A percentile compares a stretch with the other conserved stretches of the same genome.
Conservation (phyloP, 1,140 invertebrate genomes). For the Laodelphax striatellus region DNA sequence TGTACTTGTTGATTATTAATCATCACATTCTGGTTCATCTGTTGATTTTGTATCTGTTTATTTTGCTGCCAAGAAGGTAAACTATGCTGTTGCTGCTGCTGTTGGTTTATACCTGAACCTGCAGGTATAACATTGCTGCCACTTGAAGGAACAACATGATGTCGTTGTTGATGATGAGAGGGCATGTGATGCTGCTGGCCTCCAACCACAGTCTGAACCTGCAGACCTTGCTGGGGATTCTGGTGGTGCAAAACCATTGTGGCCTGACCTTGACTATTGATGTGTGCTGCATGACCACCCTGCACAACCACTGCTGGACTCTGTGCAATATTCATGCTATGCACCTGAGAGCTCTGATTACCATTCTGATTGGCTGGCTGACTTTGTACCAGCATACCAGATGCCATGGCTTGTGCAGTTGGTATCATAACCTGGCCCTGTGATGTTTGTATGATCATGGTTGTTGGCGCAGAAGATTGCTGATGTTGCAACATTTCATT, state of each 20-base stretch:
- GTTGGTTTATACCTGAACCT: conserved; percentile 22
- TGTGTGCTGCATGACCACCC: neutral
- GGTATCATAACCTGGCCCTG: conserved; percentile 11
- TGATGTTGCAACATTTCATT: conserved; percentile 8
- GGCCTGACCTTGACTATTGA: neutral
- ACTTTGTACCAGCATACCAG: conserved; percentile 6
- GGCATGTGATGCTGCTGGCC: conserved; percentile 3
- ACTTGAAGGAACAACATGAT: conserved; percentile 5
- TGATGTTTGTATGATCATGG: conserved; percentile 10
- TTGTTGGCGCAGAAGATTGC: neutral
- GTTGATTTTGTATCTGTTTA: conserved; percentile 28
- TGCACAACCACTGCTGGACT: conserved; percentile 5
- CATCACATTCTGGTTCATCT: conserved; percentile 22
- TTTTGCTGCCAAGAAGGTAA: conserved; percentile 54
- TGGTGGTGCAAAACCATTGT: conserved; percentile 29
- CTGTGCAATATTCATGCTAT: conserved; percentile 7
- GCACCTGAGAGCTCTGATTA: neutral
- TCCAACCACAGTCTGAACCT: neutral
- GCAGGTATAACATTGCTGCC: neutral
- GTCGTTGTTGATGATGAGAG: neutral
- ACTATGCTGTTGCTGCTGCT: conserved; percentile 12
- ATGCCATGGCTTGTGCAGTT: neutral
- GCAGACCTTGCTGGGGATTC: conserved; percentile 22
- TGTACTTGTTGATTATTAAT: conserved; percentile 10
- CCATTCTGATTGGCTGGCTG: conserved; percentile 5